phyloP scores from a whole-genome alignment of 2,797 vertebrate genomes.

The Pelodytes ibericus region DNA sequence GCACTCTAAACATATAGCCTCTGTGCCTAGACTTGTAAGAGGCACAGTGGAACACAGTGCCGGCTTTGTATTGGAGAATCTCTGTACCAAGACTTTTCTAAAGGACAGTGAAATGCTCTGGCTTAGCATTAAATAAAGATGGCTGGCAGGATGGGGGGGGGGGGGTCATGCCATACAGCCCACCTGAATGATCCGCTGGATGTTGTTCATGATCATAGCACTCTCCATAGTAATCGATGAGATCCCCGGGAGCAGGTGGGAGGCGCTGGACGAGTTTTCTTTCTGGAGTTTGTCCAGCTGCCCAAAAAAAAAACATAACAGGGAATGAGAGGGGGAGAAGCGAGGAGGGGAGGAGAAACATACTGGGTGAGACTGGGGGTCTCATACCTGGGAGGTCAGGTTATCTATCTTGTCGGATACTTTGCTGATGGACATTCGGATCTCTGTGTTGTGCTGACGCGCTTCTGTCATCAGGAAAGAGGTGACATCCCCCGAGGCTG shows the following conservation, averaged over 20 bases:
- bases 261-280: constrained; percentile 68
- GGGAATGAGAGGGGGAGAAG: neutral
- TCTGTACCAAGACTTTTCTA: too few species aligned
- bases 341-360: neutral
- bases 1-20: neutral
- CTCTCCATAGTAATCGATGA: constrained; percentile 91
- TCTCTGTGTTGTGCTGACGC: constrained; percentile 93
- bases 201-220: constrained; percentile 91
- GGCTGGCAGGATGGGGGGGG: too few species aligned
- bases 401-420: constrained; percentile 93
- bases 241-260: constrained; percentile 73
- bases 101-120: neutral
- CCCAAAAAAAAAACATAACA: constrained; percentile 13
- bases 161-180: neutral
- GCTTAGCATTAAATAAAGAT: too few species aligned
- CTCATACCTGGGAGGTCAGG: constrained; percentile 82
- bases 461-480: constrained; percentile 95
- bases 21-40: neutral
- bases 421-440: constrained; percentile 88
- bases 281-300: constrained; percentile 89
- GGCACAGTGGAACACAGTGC: too few species aligned
- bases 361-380: neutral
- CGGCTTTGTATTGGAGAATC: too few species aligned
- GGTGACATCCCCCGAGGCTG: constrained; percentile 83
- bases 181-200: constrained; percentile 94